Percentiles rank a stretch among this genome's conserved stretches.
Evolutionary conservation across 2,888 invertebrate genomes (phyloP).

Genomic region (Scelioninae gen. 1): DNA sequence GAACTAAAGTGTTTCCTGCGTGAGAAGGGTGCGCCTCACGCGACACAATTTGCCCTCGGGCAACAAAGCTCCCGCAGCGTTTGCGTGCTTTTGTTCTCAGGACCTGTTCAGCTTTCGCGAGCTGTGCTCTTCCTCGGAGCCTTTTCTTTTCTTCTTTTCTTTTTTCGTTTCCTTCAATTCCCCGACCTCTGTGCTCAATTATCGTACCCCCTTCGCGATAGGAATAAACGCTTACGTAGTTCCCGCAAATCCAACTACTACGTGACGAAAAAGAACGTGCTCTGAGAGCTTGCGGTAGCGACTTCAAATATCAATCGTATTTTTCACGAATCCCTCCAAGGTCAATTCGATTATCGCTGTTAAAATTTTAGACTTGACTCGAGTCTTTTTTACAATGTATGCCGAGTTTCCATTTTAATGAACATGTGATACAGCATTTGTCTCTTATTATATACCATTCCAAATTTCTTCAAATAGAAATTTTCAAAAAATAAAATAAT

Average conservation of each 20-base stretch:
- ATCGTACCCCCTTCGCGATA: conserved; percentile 17
- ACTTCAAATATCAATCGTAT: conserved; percentile 50
- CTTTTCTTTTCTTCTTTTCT: background rate
- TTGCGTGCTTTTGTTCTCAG: conserved; percentile 77
- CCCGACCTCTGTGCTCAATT: background rate
- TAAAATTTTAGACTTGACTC: conserved; percentile 1
- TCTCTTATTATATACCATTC: no score
- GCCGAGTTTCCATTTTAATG: background rate
- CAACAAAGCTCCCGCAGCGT: conserved; percentile 80
- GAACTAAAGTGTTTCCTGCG: conserved; percentile 77
- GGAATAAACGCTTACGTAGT: conserved; percentile 66
- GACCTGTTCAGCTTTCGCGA: conserved; percentile 58
- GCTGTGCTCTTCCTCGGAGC: conserved; percentile 52
- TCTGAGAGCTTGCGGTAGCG: conserved; percentile 29
- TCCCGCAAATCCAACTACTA: conserved; percentile 46
- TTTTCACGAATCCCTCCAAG: conserved; percentile 50
- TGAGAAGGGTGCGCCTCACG: conserved; percentile 67
- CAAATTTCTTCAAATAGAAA: no score
- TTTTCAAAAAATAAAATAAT: no score
- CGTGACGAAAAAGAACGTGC: conserved; percentile 56
- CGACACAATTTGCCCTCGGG: conserved; percentile 76
- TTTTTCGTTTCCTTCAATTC: conserved; percentile 52
- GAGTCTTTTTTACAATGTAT: background rate
- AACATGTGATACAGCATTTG: no score
- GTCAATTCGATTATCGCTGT: conserved; percentile 45